These are phyloP conservation scores for Conchocele bisecta DNA, from an alignment of 2,888 invertebrate species.

Conservation along the genomic window DNA sequence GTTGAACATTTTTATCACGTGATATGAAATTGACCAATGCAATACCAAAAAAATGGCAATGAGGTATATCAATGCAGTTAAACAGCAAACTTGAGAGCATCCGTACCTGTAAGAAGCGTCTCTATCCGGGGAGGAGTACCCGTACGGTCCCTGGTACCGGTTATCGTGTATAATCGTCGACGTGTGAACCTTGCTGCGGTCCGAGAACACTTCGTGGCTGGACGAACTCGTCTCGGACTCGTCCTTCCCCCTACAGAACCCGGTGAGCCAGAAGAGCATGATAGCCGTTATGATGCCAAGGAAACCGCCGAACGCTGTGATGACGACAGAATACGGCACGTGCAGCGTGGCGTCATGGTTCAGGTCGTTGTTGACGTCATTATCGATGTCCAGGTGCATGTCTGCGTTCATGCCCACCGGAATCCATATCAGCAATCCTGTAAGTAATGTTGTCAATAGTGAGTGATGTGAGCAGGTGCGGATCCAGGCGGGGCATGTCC, in stretches of 20 bases:
- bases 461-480: not conserved
- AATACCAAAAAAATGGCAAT: too few relatives aligned
- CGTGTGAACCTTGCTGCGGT: not conserved
- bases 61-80: too few relatives aligned
- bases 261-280: conserved; percentile 43
- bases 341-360: conserved; percentile 51
- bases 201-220: conserved; percentile 17
- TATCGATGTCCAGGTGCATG: conserved; percentile 35
- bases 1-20: not conserved
- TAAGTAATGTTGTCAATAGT: too few relatives aligned
- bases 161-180: conserved; percentile 5
- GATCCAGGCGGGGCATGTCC: too few relatives aligned
- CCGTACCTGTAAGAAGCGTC: too few relatives aligned
- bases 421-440: conserved; percentile 44
- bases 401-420: conserved; percentile 53
- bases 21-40: not conserved
- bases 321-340: conserved; percentile 44
- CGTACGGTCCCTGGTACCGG: conserved; percentile 30
- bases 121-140: conserved; percentile 11
- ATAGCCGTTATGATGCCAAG: conserved; percentile 41
- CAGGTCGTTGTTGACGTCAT: conserved; percentile 24
- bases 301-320: conserved; percentile 37
- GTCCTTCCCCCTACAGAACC: conserved; percentile 19
- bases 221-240: not conserved
- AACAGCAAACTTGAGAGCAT: too few relatives aligned